phyloP scores from a whole-genome alignment of 2,113 vertebrate genomes.

The Cololabis saira region DNA sequence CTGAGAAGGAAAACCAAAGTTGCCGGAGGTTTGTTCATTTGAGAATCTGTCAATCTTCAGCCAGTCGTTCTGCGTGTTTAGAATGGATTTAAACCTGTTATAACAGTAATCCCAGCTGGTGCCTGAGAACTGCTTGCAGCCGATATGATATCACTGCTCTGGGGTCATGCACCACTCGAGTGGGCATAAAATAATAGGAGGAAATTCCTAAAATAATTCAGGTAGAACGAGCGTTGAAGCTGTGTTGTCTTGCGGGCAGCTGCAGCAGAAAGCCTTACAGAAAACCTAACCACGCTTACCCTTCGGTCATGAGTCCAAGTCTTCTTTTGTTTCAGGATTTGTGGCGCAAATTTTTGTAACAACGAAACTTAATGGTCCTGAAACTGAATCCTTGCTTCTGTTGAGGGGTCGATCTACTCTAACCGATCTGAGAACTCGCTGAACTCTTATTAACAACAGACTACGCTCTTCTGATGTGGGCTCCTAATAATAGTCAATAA shows the following conservation, averaged over 20 bases:
- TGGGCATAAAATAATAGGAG: constrained; percentile 33
- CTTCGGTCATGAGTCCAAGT: not conserved
- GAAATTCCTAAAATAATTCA: constrained; percentile 55
- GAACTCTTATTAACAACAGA: constrained; percentile 26
- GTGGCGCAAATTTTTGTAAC: constrained; percentile 40
- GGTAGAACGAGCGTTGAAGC: constrained; percentile 14
- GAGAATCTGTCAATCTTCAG: constrained; percentile 55
- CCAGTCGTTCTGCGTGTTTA: constrained; percentile 39
- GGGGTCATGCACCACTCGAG: constrained; percentile 21
- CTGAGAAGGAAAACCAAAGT: constrained; percentile 45
- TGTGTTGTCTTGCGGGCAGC: constrained; percentile 9
- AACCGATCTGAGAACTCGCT: constrained; percentile 22
- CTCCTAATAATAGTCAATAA: no score
- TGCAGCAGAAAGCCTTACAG: not conserved
- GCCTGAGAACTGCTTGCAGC: constrained; percentile 25
- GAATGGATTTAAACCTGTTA: constrained; percentile 41
- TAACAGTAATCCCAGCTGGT: constrained; percentile 39
- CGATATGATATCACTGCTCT: constrained; percentile 48
- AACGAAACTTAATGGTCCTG: constrained; percentile 50
- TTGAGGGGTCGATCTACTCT: constrained; percentile 19
- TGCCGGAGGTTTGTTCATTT: constrained; percentile 35
- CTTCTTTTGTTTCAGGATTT: constrained; percentile 19
- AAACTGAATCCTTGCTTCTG: constrained; percentile 39
- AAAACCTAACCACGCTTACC: constrained; percentile 6
- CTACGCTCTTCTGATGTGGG: not conserved